Base-by-base conservation (phyloP, 2,113 vertebrate genomes). In the Gymnogyps californianus region DNA sequence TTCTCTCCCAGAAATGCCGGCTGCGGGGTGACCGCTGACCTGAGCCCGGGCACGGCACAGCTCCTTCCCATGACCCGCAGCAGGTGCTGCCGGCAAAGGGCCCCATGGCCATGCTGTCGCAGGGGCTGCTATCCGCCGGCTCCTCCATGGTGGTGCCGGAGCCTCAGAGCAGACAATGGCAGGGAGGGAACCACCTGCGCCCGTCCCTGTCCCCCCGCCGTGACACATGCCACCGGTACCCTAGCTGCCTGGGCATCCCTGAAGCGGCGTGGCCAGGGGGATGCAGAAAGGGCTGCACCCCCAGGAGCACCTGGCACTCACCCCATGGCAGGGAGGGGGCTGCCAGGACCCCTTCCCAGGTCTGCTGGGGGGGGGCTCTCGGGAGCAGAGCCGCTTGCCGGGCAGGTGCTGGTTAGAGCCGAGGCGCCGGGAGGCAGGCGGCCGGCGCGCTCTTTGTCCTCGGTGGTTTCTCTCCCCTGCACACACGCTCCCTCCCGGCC, bases 21-120 rank as follows among this genome's bases (percentile, higher is more conserved):
- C 76, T 83, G 58, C 1, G 2, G 49, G 31, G 12, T 8, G 58
- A 77, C 5, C 14, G 2, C 49, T 70, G 80, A 52, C 80, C 83
- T 0, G 0, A 71, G 18, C 34, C 38, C 4, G 2, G n/a, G 32
- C 34, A 76, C 2, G 32, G 51, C 51, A 55, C 51, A 32, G 64
- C 36, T 44, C 40, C 64, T 47, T 74, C 59, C 58, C 31, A 2
- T 10, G 46, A 89, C 40, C 78, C 7, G 6, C 42, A 57, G 82
- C 89, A 84, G 87, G n/a, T 78, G 54, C 64, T 79, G 65, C 52
- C 11, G 7, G 77, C 62, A 84, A 87, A 80, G 31, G 25, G 17
- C 36, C 65, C 58, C 2, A 0, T 0, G 4, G 64, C 80, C 1
- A 0, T 7, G 11, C 54, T 4, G 6, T 16, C 3, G 7, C 3